Evolutionary conservation across 2,797 vertebrate species (phyloP).

Genomic region (Semotilus atromaculatus): DNA sequence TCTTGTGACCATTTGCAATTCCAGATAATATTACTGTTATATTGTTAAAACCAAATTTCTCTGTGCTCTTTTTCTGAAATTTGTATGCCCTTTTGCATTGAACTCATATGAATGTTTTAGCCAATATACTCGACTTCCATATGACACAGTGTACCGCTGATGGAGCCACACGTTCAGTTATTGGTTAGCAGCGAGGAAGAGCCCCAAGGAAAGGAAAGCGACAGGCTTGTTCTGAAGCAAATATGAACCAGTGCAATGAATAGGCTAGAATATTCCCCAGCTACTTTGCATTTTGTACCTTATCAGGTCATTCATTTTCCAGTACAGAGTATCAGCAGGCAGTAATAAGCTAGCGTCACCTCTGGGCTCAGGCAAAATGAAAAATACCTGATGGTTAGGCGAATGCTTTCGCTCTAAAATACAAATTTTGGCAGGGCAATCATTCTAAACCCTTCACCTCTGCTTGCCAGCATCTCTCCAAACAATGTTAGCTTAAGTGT

Average conservation of each 20-base stretch:
- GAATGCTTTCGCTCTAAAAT: slow-evolving; percentile 36
- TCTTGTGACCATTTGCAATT: background rate
- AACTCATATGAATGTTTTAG: background rate
- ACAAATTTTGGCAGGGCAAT: slow-evolving; percentile 36
- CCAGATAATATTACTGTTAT: background rate
- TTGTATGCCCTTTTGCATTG: background rate
- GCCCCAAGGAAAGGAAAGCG: slow-evolving; percentile 1
- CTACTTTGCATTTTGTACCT: slow-evolving; percentile 55
- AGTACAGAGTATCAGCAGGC: slow-evolving; percentile 13
- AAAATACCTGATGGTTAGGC: slow-evolving; percentile 44
- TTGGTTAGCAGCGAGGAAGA: background rate
- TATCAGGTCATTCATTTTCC: slow-evolving; percentile 52
- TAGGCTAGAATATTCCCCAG: slow-evolving; percentile 39
- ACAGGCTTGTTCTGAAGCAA: slow-evolving; percentile 16
- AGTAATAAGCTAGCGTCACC: slow-evolving; percentile 54
- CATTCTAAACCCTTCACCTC: slow-evolving; percentile 25
- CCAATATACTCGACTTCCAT: slow-evolving; percentile 12
- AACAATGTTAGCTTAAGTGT: slow-evolving; percentile 42
- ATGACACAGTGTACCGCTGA: slow-evolving; percentile 15
- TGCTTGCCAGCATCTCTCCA: slow-evolving; percentile 4
- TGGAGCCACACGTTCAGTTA: slow-evolving; percentile 25
- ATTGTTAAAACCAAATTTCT: background rate
- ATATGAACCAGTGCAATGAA: slow-evolving; percentile 43
- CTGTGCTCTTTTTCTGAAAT: background rate
- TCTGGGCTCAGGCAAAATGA: slow-evolving; percentile 45